Evolutionary conservation across 1,140 invertebrate species (phyloP).

Genomic region (Eumeta japonica): DNA sequence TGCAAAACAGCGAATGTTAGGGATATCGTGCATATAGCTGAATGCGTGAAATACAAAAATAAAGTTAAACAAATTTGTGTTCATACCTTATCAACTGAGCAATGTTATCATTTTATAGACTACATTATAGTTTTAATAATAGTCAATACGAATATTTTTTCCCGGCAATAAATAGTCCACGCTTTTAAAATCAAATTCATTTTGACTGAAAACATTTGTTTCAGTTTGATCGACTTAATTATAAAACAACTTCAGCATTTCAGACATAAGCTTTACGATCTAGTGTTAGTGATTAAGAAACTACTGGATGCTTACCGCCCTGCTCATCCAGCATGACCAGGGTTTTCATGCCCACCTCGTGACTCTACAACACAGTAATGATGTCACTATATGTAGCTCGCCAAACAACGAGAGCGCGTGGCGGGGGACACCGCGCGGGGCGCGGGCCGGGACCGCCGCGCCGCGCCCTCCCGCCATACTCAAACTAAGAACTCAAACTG

Average conservation of each 20-base stretch:
- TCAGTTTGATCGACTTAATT: no score
- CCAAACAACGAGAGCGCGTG: slow-evolving; percentile 33
- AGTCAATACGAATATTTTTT: no score
- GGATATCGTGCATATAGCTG: slow-evolving; percentile 52
- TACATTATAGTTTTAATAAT: no score
- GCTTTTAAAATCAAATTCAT: no score
- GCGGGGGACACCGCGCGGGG: slow-evolving; percentile 13
- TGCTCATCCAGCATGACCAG: slow-evolving; percentile 93
- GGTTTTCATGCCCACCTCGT: slow-evolving; percentile 91
- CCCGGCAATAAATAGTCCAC: no score
- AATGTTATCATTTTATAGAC: no score
- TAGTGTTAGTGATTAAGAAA: slow-evolving; percentile 52
- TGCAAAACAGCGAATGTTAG: slow-evolving; percentile 52
- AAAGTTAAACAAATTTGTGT: slow-evolving; percentile 29
- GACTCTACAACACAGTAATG: slow-evolving; percentile 78
- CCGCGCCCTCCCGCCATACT: background rate
- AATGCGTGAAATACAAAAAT: slow-evolving; percentile 52
- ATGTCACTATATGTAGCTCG: slow-evolving; percentile 57
- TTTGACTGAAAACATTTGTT: no score
- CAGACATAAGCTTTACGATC: slow-evolving; percentile 51
- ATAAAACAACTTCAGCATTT: no score
- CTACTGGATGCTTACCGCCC: slow-evolving; percentile 82
- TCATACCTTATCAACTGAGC: no score
- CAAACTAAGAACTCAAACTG: slow-evolving; percentile 25
- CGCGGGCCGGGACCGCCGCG: slow-evolving; percentile 4